These are phyloP conservation scores for Callocephalon fimbriatum DNA, from an alignment of 2,113 vertebrate genomes.

Conservation along the genomic window DNA sequence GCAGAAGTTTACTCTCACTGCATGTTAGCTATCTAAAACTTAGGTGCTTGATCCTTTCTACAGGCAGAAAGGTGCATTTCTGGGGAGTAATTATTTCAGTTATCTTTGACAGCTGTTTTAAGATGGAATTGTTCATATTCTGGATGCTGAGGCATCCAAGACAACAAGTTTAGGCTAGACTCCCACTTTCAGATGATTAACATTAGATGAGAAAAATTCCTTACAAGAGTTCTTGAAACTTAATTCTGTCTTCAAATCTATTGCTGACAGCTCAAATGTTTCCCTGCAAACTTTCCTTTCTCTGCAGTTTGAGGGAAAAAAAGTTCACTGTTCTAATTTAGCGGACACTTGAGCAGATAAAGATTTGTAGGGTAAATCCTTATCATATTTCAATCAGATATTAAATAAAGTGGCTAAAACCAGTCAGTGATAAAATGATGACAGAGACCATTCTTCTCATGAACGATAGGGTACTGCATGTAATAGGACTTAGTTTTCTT, in stretches of 20 bases:
- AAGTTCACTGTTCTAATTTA: neutral
- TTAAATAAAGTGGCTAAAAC: conserved; percentile 13
- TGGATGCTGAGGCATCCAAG: neutral
- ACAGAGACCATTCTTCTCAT: neutral
- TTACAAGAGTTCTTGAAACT: neutral
- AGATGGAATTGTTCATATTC: neutral
- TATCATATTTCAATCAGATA: conserved; percentile 13
- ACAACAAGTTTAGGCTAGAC: neutral
- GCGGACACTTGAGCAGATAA: neutral
- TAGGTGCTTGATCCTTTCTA: neutral
- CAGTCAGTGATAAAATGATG: neutral
- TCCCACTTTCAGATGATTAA: neutral
- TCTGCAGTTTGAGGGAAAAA: neutral
- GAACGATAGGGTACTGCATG: neutral
- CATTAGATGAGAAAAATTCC: neutral
- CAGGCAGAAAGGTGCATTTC: neutral
- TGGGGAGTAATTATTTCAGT: neutral
- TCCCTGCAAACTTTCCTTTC: neutral
- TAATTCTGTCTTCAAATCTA: neutral
- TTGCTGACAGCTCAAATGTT: neutral
- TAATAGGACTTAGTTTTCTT: neutral
- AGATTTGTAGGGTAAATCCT: conserved; percentile 22
- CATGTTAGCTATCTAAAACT: neutral
- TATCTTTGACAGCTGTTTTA: neutral
- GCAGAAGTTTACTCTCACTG: neutral